Percentiles rank a stretch among this genome's conserved stretches.
Evolutionary conservation across 1,140 invertebrate genomes (phyloP).

Genomic region (Amyelois transitella): DNA sequence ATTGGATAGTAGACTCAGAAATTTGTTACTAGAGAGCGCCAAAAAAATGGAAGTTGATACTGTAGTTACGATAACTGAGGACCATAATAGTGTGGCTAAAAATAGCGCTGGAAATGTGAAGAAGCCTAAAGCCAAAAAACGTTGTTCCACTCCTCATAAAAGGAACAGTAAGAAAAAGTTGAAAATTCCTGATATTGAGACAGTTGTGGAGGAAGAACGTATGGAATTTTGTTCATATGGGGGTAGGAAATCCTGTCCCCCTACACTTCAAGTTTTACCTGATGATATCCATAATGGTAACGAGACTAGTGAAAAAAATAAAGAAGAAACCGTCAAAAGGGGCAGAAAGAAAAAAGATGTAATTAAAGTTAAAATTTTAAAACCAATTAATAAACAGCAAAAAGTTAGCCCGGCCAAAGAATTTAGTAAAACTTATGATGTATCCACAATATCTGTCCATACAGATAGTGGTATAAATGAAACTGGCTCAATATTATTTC

Average conservation of each 20-base stretch:
- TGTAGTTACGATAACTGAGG: neutral
- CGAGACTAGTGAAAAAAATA: slow-evolving; percentile 7
- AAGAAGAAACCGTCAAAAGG: slow-evolving; percentile 7
- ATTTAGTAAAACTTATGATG: slow-evolving; percentile 4
- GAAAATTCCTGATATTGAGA: slow-evolving; percentile 19
- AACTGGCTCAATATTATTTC: slow-evolving; percentile 27
- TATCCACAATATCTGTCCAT: slow-evolving; percentile 17
- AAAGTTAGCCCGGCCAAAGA: slow-evolving; percentile 10
- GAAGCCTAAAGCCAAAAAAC: slow-evolving; percentile 34
- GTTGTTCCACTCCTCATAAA: slow-evolving; percentile 58
- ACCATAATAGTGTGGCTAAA: slow-evolving; percentile 19
- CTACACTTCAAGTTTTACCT: slow-evolving; percentile 21
- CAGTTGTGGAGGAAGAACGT: slow-evolving; percentile 43
- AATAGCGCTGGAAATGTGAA: slow-evolving; percentile 11
- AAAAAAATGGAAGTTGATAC: slow-evolving; percentile 29
- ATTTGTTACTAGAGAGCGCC: slow-evolving; percentile 52
- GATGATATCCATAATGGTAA: slow-evolving; percentile 4
- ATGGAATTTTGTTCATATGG: slow-evolving; percentile 35
- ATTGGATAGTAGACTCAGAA: slow-evolving; percentile 34
- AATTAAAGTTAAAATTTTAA: slow-evolving; percentile 62
- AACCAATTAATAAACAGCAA: slow-evolving; percentile 28
- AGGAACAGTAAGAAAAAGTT: slow-evolving; percentile 28
- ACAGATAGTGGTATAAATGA: slow-evolving; percentile 43
- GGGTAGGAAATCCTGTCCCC: slow-evolving; percentile 43
- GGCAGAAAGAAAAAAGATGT: slow-evolving; percentile 47